Evolutionary conservation across 2,797 vertebrate species (phyloP), one percentile per base, ranked within the genome.

Genomic region (Molossus molossus): DNA sequence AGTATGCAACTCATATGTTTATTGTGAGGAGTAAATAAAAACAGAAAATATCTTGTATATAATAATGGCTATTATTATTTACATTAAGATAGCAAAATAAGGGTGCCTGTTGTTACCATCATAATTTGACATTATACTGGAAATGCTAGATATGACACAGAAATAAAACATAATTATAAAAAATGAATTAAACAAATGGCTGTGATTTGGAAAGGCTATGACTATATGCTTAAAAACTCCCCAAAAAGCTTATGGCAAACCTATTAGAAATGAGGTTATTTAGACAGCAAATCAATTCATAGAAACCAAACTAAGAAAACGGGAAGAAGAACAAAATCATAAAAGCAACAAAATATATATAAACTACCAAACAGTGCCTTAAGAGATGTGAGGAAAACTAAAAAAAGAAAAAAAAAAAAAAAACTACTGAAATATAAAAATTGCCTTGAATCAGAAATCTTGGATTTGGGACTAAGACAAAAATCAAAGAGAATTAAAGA

Each of bases 301-400:
- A 94, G 57, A 90, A 90, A 33, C 0, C 15, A 90, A 83, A 75
- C 50, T 92, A 50, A 94, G 37, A 92, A 95, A 85, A 88, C 60
- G 3, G 90, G 27, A 90, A 85, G 89, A 85, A 8, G 25, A 69
- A 79, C 48, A 82, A 95, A 87, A 77, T 11, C 55, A 92, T 33
- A 60, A 87, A 87, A 94, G 13, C 70, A 92, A 87, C 29, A 92
- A 95, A 75, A 92, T 75, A 25, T 33, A 33, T 33, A 33, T 33
- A 33, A 33, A 33, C 33, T 33, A 33, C 33, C 33, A 33, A 33
- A 33, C 33, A 33, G 33, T 33, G 33, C 33, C 33, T 33, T 33
- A 33, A 33, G 33, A 33, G 33, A 33, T 33, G 33, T 33, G 33
- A 33, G 33, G 33, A 33, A 33, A 33, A 33, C 33, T 33, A 33